Conservation (phyloP, 2,888 invertebrate genomes). For the Parelbella ahira region DNA sequence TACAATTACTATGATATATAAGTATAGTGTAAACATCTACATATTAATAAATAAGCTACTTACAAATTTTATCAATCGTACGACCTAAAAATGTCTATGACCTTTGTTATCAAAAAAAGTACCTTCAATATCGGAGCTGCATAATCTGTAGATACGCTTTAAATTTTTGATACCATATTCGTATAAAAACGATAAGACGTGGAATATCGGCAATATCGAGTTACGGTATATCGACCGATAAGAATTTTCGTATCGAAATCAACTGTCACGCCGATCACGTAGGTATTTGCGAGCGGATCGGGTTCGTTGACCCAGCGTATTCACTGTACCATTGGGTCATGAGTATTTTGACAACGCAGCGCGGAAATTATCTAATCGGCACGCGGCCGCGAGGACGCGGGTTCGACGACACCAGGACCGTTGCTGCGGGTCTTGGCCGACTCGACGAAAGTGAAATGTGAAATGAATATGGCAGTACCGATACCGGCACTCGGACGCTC, state of each 20-base stretch:
- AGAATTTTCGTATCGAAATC: conserved; percentile 41
- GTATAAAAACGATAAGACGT: conserved; percentile 9
- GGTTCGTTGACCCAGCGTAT: conserved; percentile 63
- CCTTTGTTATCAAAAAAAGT: too few relatives aligned
- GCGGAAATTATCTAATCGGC: conserved; percentile 80
- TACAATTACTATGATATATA: too few relatives aligned
- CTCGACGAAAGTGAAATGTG: conserved; percentile 75
- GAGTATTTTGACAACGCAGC: conserved; percentile 78
- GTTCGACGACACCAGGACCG: conserved; percentile 64
- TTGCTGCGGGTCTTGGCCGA: conserved; percentile 49
- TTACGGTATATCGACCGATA: conserved; percentile 53
- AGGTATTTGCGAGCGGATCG: conserved; percentile 49
- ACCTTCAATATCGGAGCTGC: conserved; percentile 2
- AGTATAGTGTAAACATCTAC: too few relatives aligned
- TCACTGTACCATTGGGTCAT: conserved; percentile 79
- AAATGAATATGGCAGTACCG: conserved; percentile 48
- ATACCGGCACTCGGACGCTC: conserved; percentile 48
- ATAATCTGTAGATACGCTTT: conserved; percentile 3
- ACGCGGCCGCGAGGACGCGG: conserved; percentile 74
- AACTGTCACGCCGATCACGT: conserved; percentile 46
- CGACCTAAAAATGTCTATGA: too few relatives aligned
- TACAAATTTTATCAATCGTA: too few relatives aligned
- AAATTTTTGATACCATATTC: conserved; percentile 2
- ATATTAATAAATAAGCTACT: too few relatives aligned
- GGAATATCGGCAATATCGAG: conserved; percentile 24